Evolutionary conservation across 2,888 invertebrate genomes (phyloP).

Genomic region (Caenorhabditis macrosperma): DNA sequence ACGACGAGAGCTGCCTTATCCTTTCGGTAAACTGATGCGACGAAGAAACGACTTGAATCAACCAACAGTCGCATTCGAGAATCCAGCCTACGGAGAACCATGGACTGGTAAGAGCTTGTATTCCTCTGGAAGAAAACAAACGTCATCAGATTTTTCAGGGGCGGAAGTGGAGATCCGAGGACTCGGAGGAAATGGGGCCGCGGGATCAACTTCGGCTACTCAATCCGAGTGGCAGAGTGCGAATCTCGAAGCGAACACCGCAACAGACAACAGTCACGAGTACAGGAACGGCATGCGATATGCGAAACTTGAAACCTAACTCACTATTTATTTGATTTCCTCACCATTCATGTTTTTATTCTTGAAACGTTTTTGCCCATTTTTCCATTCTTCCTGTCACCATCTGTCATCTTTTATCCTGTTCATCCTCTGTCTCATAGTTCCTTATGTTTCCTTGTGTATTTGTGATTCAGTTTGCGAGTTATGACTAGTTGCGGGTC

Average conservation of each 20-base stretch:
- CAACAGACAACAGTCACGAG: slow-evolving; percentile 47
- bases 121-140: not conserved
- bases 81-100: slow-evolving; percentile 65
- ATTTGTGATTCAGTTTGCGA: slow-evolving; percentile 56
- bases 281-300: slow-evolving; percentile 68
- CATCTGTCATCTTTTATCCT: not conserved
- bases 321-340: slow-evolving; percentile 14
- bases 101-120: slow-evolving; percentile 29
- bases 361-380: not conserved
- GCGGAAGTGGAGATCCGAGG: slow-evolving; percentile 71
- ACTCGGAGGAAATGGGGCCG: slow-evolving; percentile 42
- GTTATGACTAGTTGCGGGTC: slow-evolving; percentile 52
- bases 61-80: slow-evolving; percentile 71
- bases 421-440: slow-evolving; percentile 11
- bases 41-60: slow-evolving; percentile 58
- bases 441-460: slow-evolving; percentile 27
- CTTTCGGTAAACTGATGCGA: slow-evolving; percentile 59
- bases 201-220: slow-evolving; percentile 1
- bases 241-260: slow-evolving; percentile 56
- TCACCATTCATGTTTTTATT: not conserved
- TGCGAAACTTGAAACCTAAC: slow-evolving; percentile 65
- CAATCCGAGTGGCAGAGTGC: slow-evolving; percentile 66
- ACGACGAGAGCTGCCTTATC: slow-evolving; percentile 56
- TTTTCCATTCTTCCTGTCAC: not conserved
- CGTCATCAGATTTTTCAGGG: slow-evolving; percentile 23